These are phyloP conservation scores for Hirtodrosophila cameraria DNA, from an alignment of 2,888 invertebrate species.

Conservation along the genomic window DNA sequence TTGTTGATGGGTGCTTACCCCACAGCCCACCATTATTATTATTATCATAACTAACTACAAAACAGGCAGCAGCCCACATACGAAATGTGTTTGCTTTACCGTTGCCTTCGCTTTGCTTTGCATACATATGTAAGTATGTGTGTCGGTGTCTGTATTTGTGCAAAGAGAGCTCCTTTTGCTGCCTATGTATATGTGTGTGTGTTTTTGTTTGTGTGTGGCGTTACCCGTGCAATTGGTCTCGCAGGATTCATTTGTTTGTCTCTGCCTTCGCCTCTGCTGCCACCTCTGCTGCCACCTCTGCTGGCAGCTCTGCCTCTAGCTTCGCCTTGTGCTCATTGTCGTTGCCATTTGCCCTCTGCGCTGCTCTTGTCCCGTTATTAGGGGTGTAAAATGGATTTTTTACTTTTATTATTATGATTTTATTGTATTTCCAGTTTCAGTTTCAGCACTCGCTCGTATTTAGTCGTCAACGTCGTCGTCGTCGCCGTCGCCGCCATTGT, in stretches of 20 bases:
- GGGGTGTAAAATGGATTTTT: constrained; percentile 81
- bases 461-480: constrained; percentile 27
- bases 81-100: constrained; percentile 3
- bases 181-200: constrained; percentile 2
- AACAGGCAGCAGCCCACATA: constrained; percentile 22
- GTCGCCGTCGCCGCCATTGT: constrained; percentile 44
- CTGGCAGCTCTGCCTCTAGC: neutral
- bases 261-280: constrained; percentile 26
- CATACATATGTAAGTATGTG: constrained; percentile 1
- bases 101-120: no score
- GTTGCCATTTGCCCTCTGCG: constrained; percentile 51
- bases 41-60: constrained; percentile 70
- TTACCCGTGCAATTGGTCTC: constrained; percentile 75
- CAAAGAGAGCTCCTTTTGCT: constrained; percentile 42
- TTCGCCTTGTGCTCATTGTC: constrained; percentile 41
- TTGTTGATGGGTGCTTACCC: no score
- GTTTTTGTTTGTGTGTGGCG: neutral
- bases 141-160: constrained; percentile 9
- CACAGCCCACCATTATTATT: constrained; percentile 42
- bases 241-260: constrained; percentile 76
- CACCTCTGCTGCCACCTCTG: constrained; percentile 5
- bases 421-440: constrained; percentile 75
- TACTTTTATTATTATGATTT: constrained; percentile 80
- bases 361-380: constrained; percentile 58
- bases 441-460: constrained; percentile 51